These are phyloP conservation scores for Nephotettix cincticeps DNA, from an alignment of 1,140 invertebrate genomes.

Conservation along the genomic window DNA sequence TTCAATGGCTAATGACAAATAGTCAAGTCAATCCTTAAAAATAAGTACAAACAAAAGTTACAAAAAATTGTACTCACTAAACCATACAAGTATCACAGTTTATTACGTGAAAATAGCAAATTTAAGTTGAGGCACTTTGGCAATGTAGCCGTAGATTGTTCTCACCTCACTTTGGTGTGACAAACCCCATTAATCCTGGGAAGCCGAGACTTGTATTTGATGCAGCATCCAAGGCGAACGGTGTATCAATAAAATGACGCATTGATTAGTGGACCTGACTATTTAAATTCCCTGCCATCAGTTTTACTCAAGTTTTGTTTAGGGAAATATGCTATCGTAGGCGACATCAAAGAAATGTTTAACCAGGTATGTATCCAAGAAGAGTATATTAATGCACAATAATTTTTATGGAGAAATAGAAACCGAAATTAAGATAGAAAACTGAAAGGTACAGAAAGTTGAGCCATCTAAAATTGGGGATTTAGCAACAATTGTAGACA, in stretches of 20 bases:
- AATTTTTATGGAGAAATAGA: constrained; percentile 42
- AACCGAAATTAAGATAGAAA: constrained; percentile 11
- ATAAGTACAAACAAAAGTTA: no score
- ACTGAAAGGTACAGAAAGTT: no score
- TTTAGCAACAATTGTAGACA: no score
- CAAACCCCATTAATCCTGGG: constrained; percentile 30
- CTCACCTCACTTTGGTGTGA: constrained; percentile 43
- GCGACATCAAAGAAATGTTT: constrained; percentile 42
- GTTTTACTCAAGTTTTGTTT: constrained; percentile 41
- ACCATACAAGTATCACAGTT: no score
- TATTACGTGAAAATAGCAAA: no score
- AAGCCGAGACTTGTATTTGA: constrained; percentile 40
- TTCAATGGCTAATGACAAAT: no score
- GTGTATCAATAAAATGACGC: constrained; percentile 38
- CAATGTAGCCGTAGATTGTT: constrained; percentile 40
- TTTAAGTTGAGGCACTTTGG: no score
- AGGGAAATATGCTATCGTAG: constrained; percentile 34
- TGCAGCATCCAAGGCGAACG: constrained; percentile 38
- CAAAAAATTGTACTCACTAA: no score
- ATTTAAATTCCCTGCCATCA: no score
- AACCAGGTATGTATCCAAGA: constrained; percentile 36
- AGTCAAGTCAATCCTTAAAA: no score
- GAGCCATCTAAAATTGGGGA: no score
- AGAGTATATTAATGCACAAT: constrained; percentile 38
- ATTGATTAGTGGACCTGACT: constrained; percentile 41